These are phyloP conservation scores for Leucopsar rothschildi DNA, from an alignment of 2,113 vertebrate genomes.

Conservation along the genomic window DNA sequence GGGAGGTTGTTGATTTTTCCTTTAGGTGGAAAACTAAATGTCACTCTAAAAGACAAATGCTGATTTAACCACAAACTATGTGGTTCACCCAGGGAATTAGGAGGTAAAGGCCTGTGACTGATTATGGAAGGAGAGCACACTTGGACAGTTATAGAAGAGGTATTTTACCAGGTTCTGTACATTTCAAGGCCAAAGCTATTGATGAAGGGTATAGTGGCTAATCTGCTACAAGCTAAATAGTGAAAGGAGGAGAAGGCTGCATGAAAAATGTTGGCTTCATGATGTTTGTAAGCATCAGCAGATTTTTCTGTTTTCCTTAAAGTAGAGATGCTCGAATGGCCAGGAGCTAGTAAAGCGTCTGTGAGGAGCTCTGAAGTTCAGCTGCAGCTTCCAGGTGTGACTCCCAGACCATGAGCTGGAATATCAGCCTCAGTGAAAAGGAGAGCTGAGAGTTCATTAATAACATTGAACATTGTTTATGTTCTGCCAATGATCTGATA, in stretches of 20 bases:
- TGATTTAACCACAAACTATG: not conserved
- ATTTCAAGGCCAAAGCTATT: not conserved
- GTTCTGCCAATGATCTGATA: not conserved
- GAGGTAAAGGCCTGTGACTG: not conserved
- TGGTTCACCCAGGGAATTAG: not conserved
- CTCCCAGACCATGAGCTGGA: not conserved
- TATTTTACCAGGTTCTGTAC: not conserved
- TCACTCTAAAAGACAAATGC: not conserved
- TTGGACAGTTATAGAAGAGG: not conserved
- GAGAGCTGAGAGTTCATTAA: not conserved
- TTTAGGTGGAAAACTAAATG: not conserved
- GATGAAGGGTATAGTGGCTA: not conserved
- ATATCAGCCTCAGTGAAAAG: not conserved
- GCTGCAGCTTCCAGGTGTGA: not conserved
- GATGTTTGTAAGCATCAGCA: not conserved
- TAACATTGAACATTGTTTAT: not conserved
- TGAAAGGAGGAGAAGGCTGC: not conserved
- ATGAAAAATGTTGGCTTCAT: not conserved
- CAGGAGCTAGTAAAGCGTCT: not conserved
- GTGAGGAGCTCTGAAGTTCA: not conserved
- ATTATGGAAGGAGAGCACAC: not conserved
- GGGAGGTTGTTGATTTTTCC: not conserved
- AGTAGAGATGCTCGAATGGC: not conserved
- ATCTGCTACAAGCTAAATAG: not conserved
- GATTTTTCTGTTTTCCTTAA: not conserved